Base-by-base conservation (phyloP, 2,113 vertebrate species). In the Oryzias curvinotus region DNA sequence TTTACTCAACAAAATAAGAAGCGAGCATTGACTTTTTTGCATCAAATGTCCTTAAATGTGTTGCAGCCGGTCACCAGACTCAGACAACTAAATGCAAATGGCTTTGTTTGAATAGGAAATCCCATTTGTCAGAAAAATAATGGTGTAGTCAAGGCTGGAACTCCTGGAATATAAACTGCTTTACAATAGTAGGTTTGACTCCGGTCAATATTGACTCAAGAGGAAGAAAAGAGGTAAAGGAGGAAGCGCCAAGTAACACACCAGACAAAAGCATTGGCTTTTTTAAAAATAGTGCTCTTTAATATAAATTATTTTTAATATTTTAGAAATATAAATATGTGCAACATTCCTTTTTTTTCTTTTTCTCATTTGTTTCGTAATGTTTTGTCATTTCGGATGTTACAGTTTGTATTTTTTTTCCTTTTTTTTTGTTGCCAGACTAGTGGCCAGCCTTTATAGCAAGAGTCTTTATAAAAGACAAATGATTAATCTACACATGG, bases 311-410 rank as follows among this genome's bases (percentile, higher is more conserved):
- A 98, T 89, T 93, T 93, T 94, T 95, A 96, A 95, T 93, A 87
- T 92, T 91, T 93, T 98, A 97, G 95, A 98, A 98, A 98, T 98
- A 98, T 98, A 99, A 98, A 99, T 98, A 98, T 98, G 97, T 99
- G 97, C 97, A 98, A 98, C 93, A 93, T 84, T 91, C 94, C 92
- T 82, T 92, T 89, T 91, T 91, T 60, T 84, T 91, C 94, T 92
- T 82, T 92, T 89, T 91, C 49, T 47, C 86, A 89, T 90, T 91
- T 85, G 77, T 90, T 81, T 77, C 85, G 85, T 89, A 89, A 88
- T 91, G 85, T 81, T 85, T 90, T 83, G 78, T 85, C 73, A 78
- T 85, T 85, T 85, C 91, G 90, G 93, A 90, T 92, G 90, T 94
- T 96, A 95, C 95, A 96, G 95, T 94, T 95, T 95, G 91, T 91